Evolutionary conservation across 2,797 vertebrate genomes (phyloP).

Genomic region (Bucorvus abyssinicus): DNA sequence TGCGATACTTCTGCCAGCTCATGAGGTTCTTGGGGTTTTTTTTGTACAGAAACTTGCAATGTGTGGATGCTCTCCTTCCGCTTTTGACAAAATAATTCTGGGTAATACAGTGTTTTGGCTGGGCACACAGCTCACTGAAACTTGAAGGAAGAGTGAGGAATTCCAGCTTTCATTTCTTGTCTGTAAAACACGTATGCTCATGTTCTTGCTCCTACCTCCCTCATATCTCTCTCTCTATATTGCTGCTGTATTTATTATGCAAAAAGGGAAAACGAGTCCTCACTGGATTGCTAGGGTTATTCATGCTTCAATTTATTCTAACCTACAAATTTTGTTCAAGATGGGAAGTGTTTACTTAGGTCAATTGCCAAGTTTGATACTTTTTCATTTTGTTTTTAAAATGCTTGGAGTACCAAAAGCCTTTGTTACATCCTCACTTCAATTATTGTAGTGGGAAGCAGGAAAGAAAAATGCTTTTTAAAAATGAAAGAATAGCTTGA

Average conservation of each 20-base stretch:
- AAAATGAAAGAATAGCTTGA: slow-evolving; percentile 39
- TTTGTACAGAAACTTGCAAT: not conserved
- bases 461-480: not conserved
- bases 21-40: not conserved
- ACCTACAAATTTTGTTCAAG: not conserved
- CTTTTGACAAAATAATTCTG: not conserved
- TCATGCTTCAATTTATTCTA: not conserved
- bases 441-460: not conserved
- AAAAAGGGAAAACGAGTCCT: not conserved
- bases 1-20: not conserved
- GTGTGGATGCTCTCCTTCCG: not conserved
- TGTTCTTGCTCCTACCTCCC: not conserved
- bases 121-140: not conserved
- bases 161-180: slow-evolving; percentile 26
- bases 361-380: not conserved
- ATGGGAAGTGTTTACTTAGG: slow-evolving; percentile 6
- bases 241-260: not conserved
- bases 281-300: not conserved
- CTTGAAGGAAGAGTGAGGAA: not conserved
- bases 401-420: not conserved
- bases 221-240: not conserved
- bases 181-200: not conserved
- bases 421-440: slow-evolving; percentile 18
- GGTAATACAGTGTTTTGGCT: not conserved
- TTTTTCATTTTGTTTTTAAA: not conserved